Conservation (phyloP, 2,113 vertebrate genomes). For the Hippocampus mohnikei region DNA sequence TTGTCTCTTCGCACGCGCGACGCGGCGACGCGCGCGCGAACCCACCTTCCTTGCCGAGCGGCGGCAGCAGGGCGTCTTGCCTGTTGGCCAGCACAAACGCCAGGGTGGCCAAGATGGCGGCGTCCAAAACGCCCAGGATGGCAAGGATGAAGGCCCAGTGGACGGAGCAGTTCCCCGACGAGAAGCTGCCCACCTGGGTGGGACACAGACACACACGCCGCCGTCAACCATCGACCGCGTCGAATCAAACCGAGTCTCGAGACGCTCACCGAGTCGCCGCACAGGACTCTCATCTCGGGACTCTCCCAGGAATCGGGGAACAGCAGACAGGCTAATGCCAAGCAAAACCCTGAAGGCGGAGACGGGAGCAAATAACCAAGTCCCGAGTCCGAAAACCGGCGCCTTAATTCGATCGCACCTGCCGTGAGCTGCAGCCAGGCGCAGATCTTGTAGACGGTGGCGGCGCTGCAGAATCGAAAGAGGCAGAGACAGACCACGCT, state of each 20-base stretch:
- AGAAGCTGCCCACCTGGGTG: constrained; percentile 72
- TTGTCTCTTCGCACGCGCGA: neutral
- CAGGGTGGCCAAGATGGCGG: constrained; percentile 74
- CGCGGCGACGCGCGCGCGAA: no score
- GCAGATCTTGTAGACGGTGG: constrained; percentile 81
- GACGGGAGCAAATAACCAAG: neutral
- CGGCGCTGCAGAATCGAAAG: constrained; percentile 78
- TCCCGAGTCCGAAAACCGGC: neutral
- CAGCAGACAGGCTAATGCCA: constrained; percentile 76
- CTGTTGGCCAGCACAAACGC: constrained; percentile 80
- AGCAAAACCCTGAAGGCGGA: constrained; percentile 67
- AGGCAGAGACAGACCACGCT: constrained; percentile 75
- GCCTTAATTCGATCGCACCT: constrained; percentile 34
- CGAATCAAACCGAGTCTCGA: neutral
- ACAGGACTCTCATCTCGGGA: constrained; percentile 75
- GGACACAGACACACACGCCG: neutral
- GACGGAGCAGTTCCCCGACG: constrained; percentile 74
- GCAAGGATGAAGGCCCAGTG: constrained; percentile 82
- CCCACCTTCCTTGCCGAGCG: constrained; percentile 67
- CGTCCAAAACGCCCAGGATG: constrained; percentile 76
- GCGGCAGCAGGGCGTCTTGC: constrained; percentile 78
- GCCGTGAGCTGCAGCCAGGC: constrained; percentile 82
- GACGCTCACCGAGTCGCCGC: constrained; percentile 68
- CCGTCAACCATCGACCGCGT: no score
- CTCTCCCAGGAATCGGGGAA: constrained; percentile 81